These are phyloP conservation scores for Macrobrachium rosenbergii DNA, from an alignment of 1,140 invertebrate species.

Conservation along the genomic window DNA sequence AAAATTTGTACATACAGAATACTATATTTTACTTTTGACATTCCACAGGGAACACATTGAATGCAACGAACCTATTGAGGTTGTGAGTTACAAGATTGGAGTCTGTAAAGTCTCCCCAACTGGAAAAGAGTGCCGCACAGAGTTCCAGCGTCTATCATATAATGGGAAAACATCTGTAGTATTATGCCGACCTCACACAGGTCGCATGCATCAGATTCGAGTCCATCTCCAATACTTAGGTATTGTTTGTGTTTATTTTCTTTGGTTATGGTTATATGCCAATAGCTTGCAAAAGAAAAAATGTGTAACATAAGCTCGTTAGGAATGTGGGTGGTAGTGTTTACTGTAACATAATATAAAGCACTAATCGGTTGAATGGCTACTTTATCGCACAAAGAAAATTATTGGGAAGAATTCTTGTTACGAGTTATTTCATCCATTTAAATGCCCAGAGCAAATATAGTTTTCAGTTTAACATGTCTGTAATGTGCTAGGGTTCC, in stretches of 20 bases:
- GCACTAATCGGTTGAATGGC: no score
- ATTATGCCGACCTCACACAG: constrained; percentile 91
- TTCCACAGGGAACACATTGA: constrained; percentile 82
- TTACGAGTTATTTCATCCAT: no score
- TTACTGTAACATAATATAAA: no score
- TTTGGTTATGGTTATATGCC: background rate
- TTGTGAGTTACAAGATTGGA: constrained; percentile 95
- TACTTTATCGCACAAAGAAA: no score
- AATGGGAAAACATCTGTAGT: constrained; percentile 94
- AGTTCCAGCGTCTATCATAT: constrained; percentile 87
- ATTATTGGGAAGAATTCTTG: no score
- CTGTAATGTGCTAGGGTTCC: no score
- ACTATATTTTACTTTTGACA: background rate
- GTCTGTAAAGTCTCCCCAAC: constrained; percentile 90
- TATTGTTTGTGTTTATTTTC: constrained; percentile 69
- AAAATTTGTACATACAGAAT: background rate
- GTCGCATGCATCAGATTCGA: constrained; percentile 98
- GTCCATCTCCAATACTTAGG: constrained; percentile 98
- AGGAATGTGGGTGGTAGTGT: no score
- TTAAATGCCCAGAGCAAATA: no score
- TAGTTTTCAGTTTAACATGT: no score
- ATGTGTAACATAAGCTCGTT: no score
- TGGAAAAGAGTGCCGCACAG: constrained; percentile 92
- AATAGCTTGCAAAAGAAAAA: no score
- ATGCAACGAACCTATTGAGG: constrained; percentile 92